These are phyloP conservation scores for Sebastes trivittatus DNA, from an alignment of 2,797 vertebrate genomes.

Conservation along the genomic window DNA sequence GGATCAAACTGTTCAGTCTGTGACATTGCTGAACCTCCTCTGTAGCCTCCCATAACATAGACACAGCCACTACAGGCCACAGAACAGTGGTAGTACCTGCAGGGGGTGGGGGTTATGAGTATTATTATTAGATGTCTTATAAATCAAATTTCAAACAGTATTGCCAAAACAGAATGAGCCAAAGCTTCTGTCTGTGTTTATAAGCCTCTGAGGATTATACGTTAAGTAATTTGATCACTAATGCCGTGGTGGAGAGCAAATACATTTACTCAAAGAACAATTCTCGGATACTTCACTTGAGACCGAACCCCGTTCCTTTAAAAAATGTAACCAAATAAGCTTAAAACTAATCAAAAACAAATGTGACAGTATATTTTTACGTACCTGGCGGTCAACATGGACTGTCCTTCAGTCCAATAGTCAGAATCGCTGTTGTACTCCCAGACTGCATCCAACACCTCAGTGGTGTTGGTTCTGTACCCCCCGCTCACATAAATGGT, in stretches of 20 bases:
- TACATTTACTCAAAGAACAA: neutral
- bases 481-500: slow-evolving; percentile 87
- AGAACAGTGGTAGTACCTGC: slow-evolving; percentile 80
- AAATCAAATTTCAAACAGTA: neutral
- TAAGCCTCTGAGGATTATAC: neutral
- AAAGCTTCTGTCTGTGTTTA: neutral
- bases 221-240: neutral
- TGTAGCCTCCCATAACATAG: slow-evolving; percentile 82
- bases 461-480: slow-evolving; percentile 83
- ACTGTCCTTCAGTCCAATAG: slow-evolving; percentile 85
- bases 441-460: slow-evolving; percentile 67
- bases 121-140: neutral
- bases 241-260: neutral
- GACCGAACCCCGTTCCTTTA: too few species aligned
- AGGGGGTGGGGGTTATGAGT: neutral
- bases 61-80: slow-evolving; percentile 84
- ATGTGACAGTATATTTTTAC: neutral
- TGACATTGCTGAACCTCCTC: neutral
- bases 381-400: slow-evolving; percentile 85
- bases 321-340: too few species aligned
- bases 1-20: neutral
- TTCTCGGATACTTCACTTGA: too few species aligned
- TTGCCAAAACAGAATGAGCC: neutral
- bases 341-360: neutral
- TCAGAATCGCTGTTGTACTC: slow-evolving; percentile 57